A percentile compares a stretch with the other conserved stretches of the same genome.
Conservation (phyloP, 2,797 vertebrate species). For the Brachyrhaphis roseni region DNA sequence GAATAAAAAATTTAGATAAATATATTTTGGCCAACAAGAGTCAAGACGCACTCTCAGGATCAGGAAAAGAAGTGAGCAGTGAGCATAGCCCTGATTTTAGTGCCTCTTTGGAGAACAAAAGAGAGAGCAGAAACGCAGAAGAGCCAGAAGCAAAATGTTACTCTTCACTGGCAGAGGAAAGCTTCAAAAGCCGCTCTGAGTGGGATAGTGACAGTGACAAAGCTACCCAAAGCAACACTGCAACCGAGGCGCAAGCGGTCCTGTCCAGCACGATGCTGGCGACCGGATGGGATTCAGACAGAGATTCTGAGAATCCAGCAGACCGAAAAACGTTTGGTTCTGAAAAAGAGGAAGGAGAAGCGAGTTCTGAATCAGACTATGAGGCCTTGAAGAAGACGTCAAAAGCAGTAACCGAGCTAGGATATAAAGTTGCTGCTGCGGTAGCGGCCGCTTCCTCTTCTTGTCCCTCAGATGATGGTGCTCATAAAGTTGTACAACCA, state of each 20-base stretch:
- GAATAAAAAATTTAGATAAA: conserved; percentile 77
- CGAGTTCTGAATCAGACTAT: conserved; percentile 89
- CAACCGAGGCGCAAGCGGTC: conserved; percentile 59
- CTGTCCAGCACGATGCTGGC: conserved; percentile 53
- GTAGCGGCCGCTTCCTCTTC: conserved; percentile 24
- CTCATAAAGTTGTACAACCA: conserved; percentile 55
- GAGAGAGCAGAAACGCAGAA: conserved; percentile 51
- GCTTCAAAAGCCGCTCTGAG: conserved; percentile 73
- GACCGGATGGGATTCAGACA: conserved; percentile 90
- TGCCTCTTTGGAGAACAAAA: conserved; percentile 37
- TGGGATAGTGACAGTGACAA: conserved; percentile 78
- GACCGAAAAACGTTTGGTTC: conserved; percentile 73
- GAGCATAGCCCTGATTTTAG: conserved; percentile 60
- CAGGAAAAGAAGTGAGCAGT: conserved; percentile 75
- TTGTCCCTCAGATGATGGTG: conserved; percentile 61
- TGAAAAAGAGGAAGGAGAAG: conserved; percentile 96
- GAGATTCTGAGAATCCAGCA: conserved; percentile 82
- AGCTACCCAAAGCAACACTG: conserved; percentile 68
- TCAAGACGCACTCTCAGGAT: conserved; percentile 68
- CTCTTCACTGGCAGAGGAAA: conserved; percentile 56
- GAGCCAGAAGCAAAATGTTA: conserved; percentile 60
- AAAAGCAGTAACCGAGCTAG: conserved; percentile 6
- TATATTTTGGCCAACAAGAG: conserved; percentile 39
- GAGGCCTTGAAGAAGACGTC: conserved; percentile 73
- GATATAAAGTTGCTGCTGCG: not conserved